Base-by-base conservation (phyloP, 2,888 invertebrate genomes). In the Hoplodrina ambigua region DNA sequence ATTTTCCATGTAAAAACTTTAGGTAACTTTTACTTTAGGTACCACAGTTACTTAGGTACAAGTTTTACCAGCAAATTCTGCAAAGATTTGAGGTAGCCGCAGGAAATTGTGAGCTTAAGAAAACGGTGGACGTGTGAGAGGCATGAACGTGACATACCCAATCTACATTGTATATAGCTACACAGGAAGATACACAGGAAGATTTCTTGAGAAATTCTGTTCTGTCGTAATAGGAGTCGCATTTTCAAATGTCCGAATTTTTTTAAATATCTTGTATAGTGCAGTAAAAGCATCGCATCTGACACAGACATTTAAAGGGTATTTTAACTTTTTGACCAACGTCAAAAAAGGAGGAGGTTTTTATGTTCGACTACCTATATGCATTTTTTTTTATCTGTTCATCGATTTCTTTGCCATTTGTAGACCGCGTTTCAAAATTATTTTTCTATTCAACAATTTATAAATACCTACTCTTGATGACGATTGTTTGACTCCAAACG, bases 91-190 rank as follows among this genome's bases (percentile, higher is more conserved):
- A 62, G 41, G 44, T 67, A 56, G 25, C 41, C 30, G 4, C 65
- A 69, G 63, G 62, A 79, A 79, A 78, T 70, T 57, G 37, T 52
- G 50, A 59, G 54, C 61, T 69, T 50, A 53, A 59, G 65, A 74
- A 66, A 66, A 52, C 52, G 59, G 52, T 59, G 44, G 58, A 25
- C 41, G 50, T 58, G 17, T 69, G 52, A 17, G 52, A 69, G 25
- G 33, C 57, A 56, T 69, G 79, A 33, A 46, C 37, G 50, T 75
- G 75, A 70, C 62, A 41, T 69, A 8, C 49, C 41, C 53, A n/a
- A 57, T 54, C 63, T 68, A 61, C 53, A 41, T 56, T 41, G 55
- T 69, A 68, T 8, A 68, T 6, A 65, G 50, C 37, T 52, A 60
- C 59, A 78, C 59, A 79, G 77, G 77, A 79, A 33, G 33, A 7